Percentiles rank a stretch among this genome's conserved stretches.
These are phyloP conservation scores for Heloderma charlesbogerti DNA, from an alignment of 2,113 vertebrate species.

Conservation along the genomic window DNA sequence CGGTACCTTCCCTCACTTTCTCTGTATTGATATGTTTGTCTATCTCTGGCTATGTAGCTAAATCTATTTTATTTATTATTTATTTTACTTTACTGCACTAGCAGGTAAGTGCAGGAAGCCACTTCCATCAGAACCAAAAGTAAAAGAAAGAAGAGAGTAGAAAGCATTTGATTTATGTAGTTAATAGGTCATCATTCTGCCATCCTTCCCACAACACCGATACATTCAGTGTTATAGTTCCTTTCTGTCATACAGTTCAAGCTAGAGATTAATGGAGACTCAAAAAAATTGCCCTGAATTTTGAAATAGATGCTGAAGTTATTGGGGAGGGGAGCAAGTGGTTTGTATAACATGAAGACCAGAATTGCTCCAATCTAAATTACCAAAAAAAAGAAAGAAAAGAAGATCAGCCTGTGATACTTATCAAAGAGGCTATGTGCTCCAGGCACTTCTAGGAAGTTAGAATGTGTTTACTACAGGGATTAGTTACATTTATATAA, in stretches of 20 bases:
- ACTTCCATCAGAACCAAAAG: not conserved
- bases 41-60: not conserved
- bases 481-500: slow-evolving; percentile 10
- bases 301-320: not conserved
- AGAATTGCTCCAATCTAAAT: not conserved
- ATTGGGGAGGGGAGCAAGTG: not conserved
- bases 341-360: not conserved
- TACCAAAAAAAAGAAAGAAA: not conserved
- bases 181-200: not conserved
- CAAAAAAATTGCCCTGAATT: not conserved
- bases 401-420: not conserved
- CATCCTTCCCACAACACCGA: not conserved
- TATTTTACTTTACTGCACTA: not conserved
- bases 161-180: not conserved
- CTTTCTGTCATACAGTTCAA: not conserved
- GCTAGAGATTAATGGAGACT: not conserved
- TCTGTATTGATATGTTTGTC: not conserved
- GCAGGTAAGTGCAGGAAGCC: not conserved
- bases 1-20: not conserved
- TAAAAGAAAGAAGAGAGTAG: not conserved
- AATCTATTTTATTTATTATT: not conserved
- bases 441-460: not conserved
- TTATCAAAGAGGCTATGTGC: slow-evolving; percentile 7
- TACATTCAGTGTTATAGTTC: not conserved
- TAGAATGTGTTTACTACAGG: not conserved